Conservation (phyloP, 2,888 invertebrate genomes). For the Synanthedon andrenaeformis region DNA sequence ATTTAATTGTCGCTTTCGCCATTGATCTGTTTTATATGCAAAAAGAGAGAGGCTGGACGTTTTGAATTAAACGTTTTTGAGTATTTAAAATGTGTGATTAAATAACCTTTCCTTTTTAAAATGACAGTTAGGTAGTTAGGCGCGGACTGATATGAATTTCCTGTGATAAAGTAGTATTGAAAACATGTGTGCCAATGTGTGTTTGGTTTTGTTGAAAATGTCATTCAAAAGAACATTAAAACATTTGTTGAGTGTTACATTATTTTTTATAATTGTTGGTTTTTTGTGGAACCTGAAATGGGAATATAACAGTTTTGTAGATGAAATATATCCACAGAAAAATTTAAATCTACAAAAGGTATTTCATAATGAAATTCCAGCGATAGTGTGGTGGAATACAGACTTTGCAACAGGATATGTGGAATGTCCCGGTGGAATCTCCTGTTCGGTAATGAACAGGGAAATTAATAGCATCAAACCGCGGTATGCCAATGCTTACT, state of each 20-base stretch:
- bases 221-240: background rate
- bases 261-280: background rate
- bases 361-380: conserved; percentile 20
- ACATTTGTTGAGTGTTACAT: background rate
- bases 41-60: conserved; percentile 42
- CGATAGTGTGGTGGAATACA: conserved; percentile 55
- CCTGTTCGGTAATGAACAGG: conserved; percentile 34
- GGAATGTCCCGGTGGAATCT: conserved; percentile 26
- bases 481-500: conserved; percentile 63
- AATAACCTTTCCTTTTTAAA: conserved; percentile 1
- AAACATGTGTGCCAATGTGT: background rate
- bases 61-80: conserved; percentile 17
- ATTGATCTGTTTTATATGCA: conserved; percentile 46
- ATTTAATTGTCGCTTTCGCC: conserved; percentile 43
- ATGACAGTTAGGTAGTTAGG: background rate
- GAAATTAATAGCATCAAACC: conserved; percentile 16
- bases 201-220: too few relatives aligned
- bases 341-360: background rate
- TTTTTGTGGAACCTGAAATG: background rate
- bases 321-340: background rate
- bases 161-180: background rate
- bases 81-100: conserved; percentile 6
- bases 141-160: conserved; percentile 2
- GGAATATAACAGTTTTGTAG: background rate
- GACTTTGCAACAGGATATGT: conserved; percentile 36